A percentile compares a stretch with the other conserved stretches of the same genome.
Conservation (phyloP, 2,113 vertebrate species). For the human region DNA sequence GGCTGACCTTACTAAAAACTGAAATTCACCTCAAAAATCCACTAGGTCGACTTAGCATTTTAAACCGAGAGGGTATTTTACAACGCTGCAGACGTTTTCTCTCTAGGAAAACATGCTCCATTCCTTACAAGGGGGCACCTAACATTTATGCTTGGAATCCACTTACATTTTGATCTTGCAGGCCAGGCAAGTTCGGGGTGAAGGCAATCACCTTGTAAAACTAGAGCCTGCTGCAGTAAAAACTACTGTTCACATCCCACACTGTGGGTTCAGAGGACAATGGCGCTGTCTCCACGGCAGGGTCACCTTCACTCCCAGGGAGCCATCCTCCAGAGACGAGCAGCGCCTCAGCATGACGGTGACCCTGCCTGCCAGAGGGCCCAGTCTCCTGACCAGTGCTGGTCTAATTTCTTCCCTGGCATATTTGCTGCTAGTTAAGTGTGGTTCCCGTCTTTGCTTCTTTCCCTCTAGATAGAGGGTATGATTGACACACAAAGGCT, state of each 20-base stretch:
- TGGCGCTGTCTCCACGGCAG: rapidly evolving
- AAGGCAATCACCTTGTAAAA: not conserved
- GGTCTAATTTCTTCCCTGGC: not conserved
- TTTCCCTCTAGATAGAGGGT: not conserved
- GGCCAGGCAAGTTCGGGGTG: not conserved
- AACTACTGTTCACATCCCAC: not conserved
- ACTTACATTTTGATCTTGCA: not conserved
- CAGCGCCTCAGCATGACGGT: rapidly evolving
- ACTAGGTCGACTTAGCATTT: rapidly evolving
- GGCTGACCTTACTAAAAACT: rapidly evolving
- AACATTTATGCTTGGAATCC: not conserved
- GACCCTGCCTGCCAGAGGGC: not conserved
- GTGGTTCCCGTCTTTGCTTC: not conserved
- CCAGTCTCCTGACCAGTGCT: not conserved
- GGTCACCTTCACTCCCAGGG: not conserved
- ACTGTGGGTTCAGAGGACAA: too few relatives aligned
- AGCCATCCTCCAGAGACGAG: too few relatives aligned
- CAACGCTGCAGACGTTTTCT: rapidly evolving
- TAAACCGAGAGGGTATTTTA: rapidly evolving
- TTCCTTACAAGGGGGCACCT: rapidly evolving
- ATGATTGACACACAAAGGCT: rapidly evolving
- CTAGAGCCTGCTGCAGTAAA: not conserved
- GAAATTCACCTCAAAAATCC: not conserved
- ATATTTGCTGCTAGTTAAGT: too few relatives aligned
- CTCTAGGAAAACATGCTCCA: not conserved